Conservation (phyloP, 1,140 invertebrate species). For the Panulirus ornatus region DNA sequence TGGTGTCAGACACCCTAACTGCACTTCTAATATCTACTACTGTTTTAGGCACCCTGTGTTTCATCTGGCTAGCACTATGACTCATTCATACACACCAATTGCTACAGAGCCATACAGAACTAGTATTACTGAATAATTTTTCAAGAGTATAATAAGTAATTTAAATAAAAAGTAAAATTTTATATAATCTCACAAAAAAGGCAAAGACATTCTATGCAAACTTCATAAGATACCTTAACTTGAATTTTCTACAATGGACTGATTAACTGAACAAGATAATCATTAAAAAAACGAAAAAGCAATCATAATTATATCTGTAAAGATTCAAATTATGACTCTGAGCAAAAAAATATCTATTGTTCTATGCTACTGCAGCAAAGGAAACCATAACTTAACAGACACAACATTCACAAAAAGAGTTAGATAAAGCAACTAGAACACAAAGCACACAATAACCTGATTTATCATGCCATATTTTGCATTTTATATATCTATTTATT, state of each 20-base stretch:
- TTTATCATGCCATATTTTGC: background rate
- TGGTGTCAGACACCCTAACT: too few relatives aligned
- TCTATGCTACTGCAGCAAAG: background rate
- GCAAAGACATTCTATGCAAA: too few relatives aligned
- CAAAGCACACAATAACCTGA: background rate
- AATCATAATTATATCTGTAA: background rate
- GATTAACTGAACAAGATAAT: background rate
- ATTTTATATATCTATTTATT: too few relatives aligned
- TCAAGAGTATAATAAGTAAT: background rate
- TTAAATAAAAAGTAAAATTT: background rate
- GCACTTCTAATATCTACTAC: too few relatives aligned
- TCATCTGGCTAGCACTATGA: too few relatives aligned
- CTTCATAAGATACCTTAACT: background rate
- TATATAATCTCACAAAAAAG: too few relatives aligned
- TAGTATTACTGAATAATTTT: background rate
- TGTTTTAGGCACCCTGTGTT: too few relatives aligned
- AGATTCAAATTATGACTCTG: background rate
- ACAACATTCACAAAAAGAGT: background rate
- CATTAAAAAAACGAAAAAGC: too few relatives aligned
- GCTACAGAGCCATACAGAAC: background rate
- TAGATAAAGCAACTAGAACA: background rate
- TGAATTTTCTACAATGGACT: background rate
- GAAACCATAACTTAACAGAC: background rate
- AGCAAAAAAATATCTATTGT: background rate
- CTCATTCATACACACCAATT: slow-evolving; percentile 8